Conservation (phyloP, 2,797 vertebrate genomes). For the Oreochromis mossambicus region DNA sequence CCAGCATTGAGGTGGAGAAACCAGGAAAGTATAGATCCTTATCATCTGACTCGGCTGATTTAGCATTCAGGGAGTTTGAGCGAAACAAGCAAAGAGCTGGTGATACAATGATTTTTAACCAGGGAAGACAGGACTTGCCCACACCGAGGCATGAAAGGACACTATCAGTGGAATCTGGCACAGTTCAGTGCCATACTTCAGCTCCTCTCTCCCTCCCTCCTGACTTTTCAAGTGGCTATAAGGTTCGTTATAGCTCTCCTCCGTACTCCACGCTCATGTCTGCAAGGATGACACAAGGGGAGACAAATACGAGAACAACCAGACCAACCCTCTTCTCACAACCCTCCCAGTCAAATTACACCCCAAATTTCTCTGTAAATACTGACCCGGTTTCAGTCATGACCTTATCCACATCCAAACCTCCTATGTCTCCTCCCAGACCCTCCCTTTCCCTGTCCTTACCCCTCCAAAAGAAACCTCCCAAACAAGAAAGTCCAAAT, state of each 20-base stretch:
- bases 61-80: constrained; percentile 4
- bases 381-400: background rate
- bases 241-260: constrained; percentile 64
- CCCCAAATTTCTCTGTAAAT: background rate
- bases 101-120: constrained; percentile 40
- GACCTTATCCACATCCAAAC: background rate
- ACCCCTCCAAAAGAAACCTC: constrained; percentile 15
- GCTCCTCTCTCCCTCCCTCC: constrained; percentile 56
- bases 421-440: background rate
- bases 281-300: constrained; percentile 50
- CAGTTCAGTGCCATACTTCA: background rate
- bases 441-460: background rate
- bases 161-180: constrained; percentile 37
- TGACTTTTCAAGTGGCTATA: constrained; percentile 60
- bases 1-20: constrained; percentile 23
- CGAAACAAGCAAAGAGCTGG: background rate
- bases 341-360: constrained; percentile 1
- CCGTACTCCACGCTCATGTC: constrained; percentile 75
- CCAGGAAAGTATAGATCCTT: constrained; percentile 44
- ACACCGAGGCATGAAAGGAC: constrained; percentile 34
- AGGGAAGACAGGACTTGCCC: background rate
- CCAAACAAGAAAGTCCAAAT: background rate
- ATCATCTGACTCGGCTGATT: constrained; percentile 46
- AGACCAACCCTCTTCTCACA: constrained; percentile 31
- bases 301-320: constrained; percentile 19